A percentile compares a stretch with the other conserved stretches of the same genome.
phyloP scores from a whole-genome alignment of 2,797 vertebrate genomes.

The Periophthalmus magnuspinnatus region DNA sequence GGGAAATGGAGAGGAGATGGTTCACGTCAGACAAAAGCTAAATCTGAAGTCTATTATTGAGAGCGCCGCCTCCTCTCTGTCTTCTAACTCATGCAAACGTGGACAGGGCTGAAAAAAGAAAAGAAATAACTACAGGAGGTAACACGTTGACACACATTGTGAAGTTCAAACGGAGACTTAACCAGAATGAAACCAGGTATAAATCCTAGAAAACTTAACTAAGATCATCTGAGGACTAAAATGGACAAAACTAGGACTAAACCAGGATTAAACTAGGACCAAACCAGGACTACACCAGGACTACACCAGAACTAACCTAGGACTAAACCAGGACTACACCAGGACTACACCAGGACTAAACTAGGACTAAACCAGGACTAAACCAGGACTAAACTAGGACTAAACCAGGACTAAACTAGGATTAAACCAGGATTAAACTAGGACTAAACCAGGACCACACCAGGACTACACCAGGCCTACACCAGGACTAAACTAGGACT shows the following conservation, averaged over 20 bases:
- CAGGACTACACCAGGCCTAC: background rate
- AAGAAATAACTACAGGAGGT: constrained; percentile 34
- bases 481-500: background rate
- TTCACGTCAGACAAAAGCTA: constrained; percentile 57
- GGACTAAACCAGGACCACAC: background rate
- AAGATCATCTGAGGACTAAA: background rate
- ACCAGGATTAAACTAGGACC: background rate
- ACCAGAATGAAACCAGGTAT: background rate
- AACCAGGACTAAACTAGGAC: background rate
- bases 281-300: background rate
- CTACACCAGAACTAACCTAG: background rate
- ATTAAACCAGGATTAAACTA: background rate
- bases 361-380: background rate
- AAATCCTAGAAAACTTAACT: background rate
- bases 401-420: background rate
- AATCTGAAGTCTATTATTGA: constrained; percentile 5
- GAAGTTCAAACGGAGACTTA: constrained; percentile 14
- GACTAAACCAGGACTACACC: background rate
- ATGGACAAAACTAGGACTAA: background rate
- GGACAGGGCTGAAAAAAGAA: constrained; percentile 53
- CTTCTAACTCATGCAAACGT: constrained; percentile 61
- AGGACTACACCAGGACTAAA: no score
- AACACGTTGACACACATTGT: constrained; percentile 44
- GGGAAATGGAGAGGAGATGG: constrained; percentile 67
- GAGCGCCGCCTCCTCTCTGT: constrained; percentile 53